Evolutionary conservation across 2,113 vertebrate species (phyloP), one percentile per base, ranked within the genome.

Genomic region (Tetrax tetrax): DNA sequence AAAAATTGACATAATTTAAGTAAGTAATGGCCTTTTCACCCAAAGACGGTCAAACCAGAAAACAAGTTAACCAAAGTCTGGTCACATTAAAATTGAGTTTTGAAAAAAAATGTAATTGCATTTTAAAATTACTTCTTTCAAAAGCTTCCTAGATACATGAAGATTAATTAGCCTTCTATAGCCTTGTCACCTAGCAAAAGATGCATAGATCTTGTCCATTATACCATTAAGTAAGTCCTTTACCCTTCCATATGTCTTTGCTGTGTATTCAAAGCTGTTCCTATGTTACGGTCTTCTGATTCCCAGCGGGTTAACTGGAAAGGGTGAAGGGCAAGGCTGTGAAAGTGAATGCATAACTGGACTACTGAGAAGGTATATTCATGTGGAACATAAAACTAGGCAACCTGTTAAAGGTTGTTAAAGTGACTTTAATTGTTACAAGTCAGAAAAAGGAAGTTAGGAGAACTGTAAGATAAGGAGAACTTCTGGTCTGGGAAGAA

Each of bases 1-100:
- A 93, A 85, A 53, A 90, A 86, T 88, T 66, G 56, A 60, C 88
- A 23, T 87, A 74, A 65, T 66, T 84, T 28, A 79, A 94, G 31
- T 94, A 24, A 84, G 54, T 70, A 82, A 90, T 87, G 65, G 47
- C 75, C 41, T 87, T 85, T 95, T 91, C 66, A 81, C 56, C 76
- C 83, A 59, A 83, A 77, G 84, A 88, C 20, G 15, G 25, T 31
- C 51, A 89, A 29, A 88, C 37, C 35, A 69, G 83, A 66, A 94
- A 76, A 84, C 45, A 87, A 87, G 50, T 68, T 91, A 77, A 69
- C 20, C 1, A 3, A 71, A 57, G 29, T 72, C 37, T 79, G 37
- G 14, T 66, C 28, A 37, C 28, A 69, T 51, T 64, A 45, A 74
- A 94, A 90, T 14, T 45, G 37, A 69, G 10, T 76, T 84, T 79